Percentiles rank a stretch among this genome's conserved stretches.
Evolutionary conservation across 2,888 invertebrate species (phyloP).

Genomic region (Campoplex capitator): DNA sequence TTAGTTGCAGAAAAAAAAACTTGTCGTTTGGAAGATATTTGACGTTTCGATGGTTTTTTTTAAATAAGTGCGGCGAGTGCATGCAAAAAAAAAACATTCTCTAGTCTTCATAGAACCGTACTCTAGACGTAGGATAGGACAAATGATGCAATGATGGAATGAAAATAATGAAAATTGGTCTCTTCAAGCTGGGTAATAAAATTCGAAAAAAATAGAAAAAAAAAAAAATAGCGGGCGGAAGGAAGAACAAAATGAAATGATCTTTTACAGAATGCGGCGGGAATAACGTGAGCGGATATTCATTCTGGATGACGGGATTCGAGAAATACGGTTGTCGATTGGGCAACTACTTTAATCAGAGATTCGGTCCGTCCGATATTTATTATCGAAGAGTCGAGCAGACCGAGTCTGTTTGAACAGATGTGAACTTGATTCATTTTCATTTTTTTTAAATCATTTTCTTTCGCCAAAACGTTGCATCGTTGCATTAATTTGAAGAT

Average conservation of each 20-base stretch:
- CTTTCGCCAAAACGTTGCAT: neutral
- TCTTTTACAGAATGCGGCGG: constrained; percentile 69
- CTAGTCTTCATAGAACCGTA: constrained; percentile 52
- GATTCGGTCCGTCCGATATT: constrained; percentile 71
- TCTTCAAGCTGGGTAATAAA: neutral
- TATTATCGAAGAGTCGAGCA: constrained; percentile 68
- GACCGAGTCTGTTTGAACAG: constrained; percentile 61
- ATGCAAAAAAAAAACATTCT: constrained; percentile 47
- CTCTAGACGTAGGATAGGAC: neutral
- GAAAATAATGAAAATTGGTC: neutral
- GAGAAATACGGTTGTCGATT: constrained; percentile 74
- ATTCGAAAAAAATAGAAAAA: neutral
- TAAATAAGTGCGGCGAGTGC: constrained; percentile 31
- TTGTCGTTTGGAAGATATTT: neutral
- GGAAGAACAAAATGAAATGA: constrained; percentile 59
- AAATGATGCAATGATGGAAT: neutral
- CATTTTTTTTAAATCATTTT: constrained; percentile 8
- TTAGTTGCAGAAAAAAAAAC: neutral
- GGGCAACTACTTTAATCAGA: constrained; percentile 73
- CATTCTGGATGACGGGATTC: constrained; percentile 68
- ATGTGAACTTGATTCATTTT: constrained; percentile 18
- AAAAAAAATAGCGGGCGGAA: neutral
- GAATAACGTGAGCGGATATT: constrained; percentile 66
- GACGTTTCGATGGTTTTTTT: neutral
- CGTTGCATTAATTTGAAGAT: neutral